These are phyloP conservation scores for Macrochelys suwanniensis DNA, from an alignment of 2,797 vertebrate species.

Conservation along the genomic window DNA sequence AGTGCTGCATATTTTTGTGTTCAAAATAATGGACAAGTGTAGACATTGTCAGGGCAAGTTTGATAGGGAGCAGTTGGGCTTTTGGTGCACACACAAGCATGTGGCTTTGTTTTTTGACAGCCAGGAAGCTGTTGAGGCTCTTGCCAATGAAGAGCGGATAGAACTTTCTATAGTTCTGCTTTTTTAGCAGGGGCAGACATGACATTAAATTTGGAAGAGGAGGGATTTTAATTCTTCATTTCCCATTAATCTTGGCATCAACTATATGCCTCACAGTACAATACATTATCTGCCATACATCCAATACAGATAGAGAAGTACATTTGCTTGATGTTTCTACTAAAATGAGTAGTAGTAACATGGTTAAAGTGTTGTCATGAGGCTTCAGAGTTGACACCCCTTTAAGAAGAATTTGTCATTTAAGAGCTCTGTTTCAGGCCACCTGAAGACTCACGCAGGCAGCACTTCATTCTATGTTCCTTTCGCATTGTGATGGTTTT, in stretches of 20 bases:
- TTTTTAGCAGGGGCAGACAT: not conserved
- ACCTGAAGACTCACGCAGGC: not conserved
- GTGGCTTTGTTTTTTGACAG: constrained; percentile 8
- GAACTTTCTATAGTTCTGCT: not conserved
- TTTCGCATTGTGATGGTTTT: not conserved
- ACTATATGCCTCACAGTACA: not conserved
- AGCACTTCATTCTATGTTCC: not conserved
- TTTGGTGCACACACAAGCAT: not conserved
- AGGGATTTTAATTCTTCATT: not conserved
- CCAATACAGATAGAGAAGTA: not conserved
- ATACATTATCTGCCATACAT: not conserved
- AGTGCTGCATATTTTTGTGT: accelerated
- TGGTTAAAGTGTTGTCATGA: not conserved
- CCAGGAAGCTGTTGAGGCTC: constrained; percentile 18
- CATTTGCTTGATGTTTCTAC: not conserved
- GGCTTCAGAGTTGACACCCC: not conserved
- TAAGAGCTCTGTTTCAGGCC: not conserved
- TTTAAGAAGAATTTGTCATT: constrained; percentile 12
- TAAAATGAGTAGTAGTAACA: not conserved
- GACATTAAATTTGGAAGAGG: constrained; percentile 31
- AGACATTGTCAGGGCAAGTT: constrained; percentile 13
- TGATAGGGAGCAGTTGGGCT: constrained; percentile 13
- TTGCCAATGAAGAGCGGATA: not conserved
- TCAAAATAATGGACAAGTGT: not conserved
- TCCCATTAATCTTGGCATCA: not conserved